phyloP scores from a whole-genome alignment of 2,797 vertebrate genomes.

The Anableps anableps region DNA sequence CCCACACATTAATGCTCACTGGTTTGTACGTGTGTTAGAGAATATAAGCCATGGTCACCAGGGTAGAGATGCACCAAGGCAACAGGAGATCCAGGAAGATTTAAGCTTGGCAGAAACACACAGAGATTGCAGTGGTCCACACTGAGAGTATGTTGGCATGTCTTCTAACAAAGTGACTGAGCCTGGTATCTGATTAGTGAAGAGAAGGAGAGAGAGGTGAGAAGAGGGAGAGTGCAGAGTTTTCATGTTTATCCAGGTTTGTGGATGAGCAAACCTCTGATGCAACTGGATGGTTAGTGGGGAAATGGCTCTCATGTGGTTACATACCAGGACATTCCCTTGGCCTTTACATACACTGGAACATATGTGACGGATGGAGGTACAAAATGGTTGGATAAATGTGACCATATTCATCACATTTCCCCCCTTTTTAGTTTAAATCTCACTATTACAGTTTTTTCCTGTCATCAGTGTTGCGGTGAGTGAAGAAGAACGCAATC shows the following conservation, averaged over 20 bases:
- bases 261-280: conserved; percentile 56
- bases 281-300: conserved; percentile 52
- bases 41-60: conserved; percentile 52
- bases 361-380: not conserved
- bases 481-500: not conserved
- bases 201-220: conserved; percentile 20
- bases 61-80: conserved; percentile 50
- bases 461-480: not conserved
- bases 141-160: conserved; percentile 65
- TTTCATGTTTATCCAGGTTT: conserved; percentile 66
- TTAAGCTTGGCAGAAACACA: conserved; percentile 62
- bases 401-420: not conserved
- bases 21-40: conserved; percentile 12
- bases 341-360: conserved; percentile 25
- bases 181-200: conserved; percentile 59
- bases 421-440: not conserved
- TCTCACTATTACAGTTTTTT: not conserved
- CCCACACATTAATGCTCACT: conserved; percentile 1
- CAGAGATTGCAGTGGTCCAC: conserved; percentile 58
- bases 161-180: conserved; percentile 68
- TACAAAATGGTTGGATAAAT: conserved; percentile 1
- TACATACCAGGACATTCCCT: conserved; percentile 58
- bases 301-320: conserved; percentile 50
- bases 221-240: conserved; percentile 5
- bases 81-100: conserved; percentile 66